phyloP scores from a whole-genome alignment of 2,797 vertebrate genomes.

The Arctocebus calabarensis region DNA sequence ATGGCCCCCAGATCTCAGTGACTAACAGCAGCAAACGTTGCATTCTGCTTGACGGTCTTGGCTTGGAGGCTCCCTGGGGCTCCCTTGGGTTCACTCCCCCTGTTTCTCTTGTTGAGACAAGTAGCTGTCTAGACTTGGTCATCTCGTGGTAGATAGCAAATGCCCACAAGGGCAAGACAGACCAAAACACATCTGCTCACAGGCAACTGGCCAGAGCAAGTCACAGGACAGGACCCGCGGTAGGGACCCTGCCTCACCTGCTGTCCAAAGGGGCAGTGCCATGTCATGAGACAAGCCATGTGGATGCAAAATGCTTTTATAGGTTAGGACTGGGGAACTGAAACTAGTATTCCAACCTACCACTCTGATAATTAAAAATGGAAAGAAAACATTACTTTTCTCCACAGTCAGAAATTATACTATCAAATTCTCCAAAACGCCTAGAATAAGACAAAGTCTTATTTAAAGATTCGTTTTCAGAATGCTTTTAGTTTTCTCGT shows the following conservation, averaged over 20 bases:
- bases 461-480: constrained; percentile 12
- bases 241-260: neutral
- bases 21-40: neutral
- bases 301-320: neutral
- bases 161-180: neutral
- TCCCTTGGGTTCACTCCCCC: neutral
- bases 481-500: constrained; percentile 29
- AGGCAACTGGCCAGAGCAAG: neutral
- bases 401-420: neutral
- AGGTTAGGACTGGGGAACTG: neutral
- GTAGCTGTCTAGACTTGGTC: neutral
- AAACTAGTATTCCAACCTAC: neutral
- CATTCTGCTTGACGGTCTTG: neutral
- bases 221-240: neutral
- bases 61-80: neutral
- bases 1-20: neutral
- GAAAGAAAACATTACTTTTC: neutral
- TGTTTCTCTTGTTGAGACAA: neutral
- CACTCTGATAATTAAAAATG: neutral
- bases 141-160: neutral
- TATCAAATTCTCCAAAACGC: neutral
- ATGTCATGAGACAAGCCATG: neutral
- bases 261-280: neutral
- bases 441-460: constrained; percentile 29
- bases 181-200: neutral